phyloP scores from a whole-genome alignment of 2,888 invertebrate genomes.

The Omphaloscelis lunosa region DNA sequence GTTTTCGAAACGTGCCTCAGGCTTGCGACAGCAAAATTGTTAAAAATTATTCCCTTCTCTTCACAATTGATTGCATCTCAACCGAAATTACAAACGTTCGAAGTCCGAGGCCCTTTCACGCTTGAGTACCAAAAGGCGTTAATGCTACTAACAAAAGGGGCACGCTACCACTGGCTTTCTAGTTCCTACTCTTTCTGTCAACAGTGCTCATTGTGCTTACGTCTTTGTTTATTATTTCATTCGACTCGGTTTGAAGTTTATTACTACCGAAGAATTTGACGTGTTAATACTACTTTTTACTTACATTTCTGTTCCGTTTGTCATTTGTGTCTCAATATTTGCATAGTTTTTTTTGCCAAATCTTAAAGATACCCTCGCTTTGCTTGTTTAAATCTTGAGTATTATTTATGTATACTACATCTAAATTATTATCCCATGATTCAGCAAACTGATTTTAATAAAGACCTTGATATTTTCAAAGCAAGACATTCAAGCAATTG shows the following conservation, averaged over 20 bases:
- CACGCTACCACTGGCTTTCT: constrained; percentile 79
- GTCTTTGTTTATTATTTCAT: constrained; percentile 69
- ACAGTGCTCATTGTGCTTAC: constrained; percentile 72
- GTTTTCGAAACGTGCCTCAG: constrained; percentile 10
- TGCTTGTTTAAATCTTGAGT: background rate
- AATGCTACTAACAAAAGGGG: constrained; percentile 85
- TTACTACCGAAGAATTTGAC: constrained; percentile 33
- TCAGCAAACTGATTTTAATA: constrained; percentile 6
- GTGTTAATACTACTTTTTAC: constrained; percentile 30
- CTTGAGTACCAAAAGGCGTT: constrained; percentile 77
- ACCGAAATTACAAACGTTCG: constrained; percentile 65
- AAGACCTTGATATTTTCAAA: constrained; percentile 44
- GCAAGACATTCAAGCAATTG: constrained; percentile 61
- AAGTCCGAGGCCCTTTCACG: constrained; percentile 77
- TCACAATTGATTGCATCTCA: constrained; percentile 64
- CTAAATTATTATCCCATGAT: background rate
- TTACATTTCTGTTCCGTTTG: background rate
- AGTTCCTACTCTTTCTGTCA: constrained; percentile 74
- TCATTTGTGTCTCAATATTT: background rate
- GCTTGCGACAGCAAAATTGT: constrained; percentile 26
- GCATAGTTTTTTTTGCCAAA: no score
- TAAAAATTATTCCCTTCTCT: constrained; percentile 51
- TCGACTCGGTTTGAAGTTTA: constrained; percentile 52
- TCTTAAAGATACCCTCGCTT: background rate
- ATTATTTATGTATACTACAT: background rate